A percentile compares a stretch with the other conserved stretches of the same genome.
Conservation (phyloP, 2,113 vertebrate genomes). For the Chaetodon trifascialis region DNA sequence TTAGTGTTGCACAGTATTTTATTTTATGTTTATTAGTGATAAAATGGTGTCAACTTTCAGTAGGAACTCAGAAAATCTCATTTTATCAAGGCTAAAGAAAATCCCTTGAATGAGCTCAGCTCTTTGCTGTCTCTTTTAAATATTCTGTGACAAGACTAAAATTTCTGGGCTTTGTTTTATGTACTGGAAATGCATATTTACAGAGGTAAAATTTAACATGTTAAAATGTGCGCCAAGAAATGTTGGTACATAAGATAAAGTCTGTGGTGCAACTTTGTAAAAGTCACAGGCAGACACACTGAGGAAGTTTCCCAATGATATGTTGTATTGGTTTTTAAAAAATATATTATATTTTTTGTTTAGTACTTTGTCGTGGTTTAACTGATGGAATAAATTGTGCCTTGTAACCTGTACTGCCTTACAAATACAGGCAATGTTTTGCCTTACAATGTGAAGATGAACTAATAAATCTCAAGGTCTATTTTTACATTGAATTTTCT, state of each 20-base stretch:
- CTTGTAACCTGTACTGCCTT: conserved; percentile 81
- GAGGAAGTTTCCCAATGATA: conserved; percentile 62
- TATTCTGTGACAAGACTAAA: conserved; percentile 36
- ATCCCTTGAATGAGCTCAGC: conserved; percentile 35
- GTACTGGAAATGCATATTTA: conserved; percentile 40
- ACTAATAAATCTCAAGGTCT: conserved; percentile 84
- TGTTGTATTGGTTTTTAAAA: conserved; percentile 62
- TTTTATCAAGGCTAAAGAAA: conserved; percentile 42
- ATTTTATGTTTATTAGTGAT: conserved; percentile 54
- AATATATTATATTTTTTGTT: conserved; percentile 76
- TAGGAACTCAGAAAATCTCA: conserved; percentile 20
- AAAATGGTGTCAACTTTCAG: conserved; percentile 24
- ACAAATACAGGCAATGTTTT: conserved; percentile 67
- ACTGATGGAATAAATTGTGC: conserved; percentile 75
- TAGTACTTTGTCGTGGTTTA: conserved; percentile 71
- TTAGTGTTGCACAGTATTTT: conserved; percentile 67
- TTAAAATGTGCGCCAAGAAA: conserved; percentile 20
- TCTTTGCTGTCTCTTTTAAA: conserved; percentile 12
- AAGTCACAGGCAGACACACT: conserved; percentile 54
- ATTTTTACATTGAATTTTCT: conserved; percentile 82
- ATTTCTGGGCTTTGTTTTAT: conserved; percentile 48
- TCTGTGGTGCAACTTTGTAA: conserved; percentile 65
- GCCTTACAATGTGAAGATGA: conserved; percentile 82
- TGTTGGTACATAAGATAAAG: conserved; percentile 34
- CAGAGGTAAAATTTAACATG: conserved; percentile 33